phyloP scores from a whole-genome alignment of 1,140 invertebrate genomes.

The Heliconius hermathena region DNA sequence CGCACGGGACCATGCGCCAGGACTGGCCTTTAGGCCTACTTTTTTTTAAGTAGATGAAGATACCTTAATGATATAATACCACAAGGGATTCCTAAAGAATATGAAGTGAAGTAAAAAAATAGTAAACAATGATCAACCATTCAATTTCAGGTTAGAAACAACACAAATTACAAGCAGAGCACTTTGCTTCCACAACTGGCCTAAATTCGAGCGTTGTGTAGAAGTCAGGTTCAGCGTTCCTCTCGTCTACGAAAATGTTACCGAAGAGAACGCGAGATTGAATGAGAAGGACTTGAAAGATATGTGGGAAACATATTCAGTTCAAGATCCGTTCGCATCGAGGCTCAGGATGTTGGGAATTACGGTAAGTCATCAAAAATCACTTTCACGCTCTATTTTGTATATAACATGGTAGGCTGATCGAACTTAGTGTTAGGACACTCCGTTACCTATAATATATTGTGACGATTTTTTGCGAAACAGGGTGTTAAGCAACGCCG shows the following conservation, averaged over 20 bases:
- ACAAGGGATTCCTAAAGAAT: too few species aligned
- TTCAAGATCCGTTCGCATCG: slow-evolving; percentile 48
- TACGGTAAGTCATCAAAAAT: slow-evolving; percentile 37
- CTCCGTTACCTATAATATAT: too few species aligned
- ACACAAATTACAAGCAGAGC: slow-evolving; percentile 54
- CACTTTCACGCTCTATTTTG: too few species aligned
- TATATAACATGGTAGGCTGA: too few species aligned
- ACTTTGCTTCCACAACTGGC: slow-evolving; percentile 70
- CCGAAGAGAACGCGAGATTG: slow-evolving; percentile 41
- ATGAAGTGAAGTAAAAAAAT: background rate
- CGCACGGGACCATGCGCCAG: too few species aligned
- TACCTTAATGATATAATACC: too few species aligned
- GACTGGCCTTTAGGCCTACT: too few species aligned
- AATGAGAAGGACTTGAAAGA: slow-evolving; percentile 53
- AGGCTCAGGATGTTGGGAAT: slow-evolving; percentile 55
- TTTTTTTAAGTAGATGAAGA: too few species aligned
- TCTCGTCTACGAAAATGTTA: slow-evolving; percentile 47
- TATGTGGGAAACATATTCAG: slow-evolving; percentile 64
- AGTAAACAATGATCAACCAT: background rate
- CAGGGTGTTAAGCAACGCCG: too few species aligned
- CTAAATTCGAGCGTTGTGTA: slow-evolving; percentile 58
- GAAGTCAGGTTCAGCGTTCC: slow-evolving; percentile 63
- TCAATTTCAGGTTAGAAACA: slow-evolving; percentile 60
- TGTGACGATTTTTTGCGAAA: too few species aligned
- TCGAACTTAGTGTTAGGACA: background rate